Base-by-base conservation (phyloP, 2,888 invertebrate genomes). In the Parapristionchus giblindavisi region DNA sequence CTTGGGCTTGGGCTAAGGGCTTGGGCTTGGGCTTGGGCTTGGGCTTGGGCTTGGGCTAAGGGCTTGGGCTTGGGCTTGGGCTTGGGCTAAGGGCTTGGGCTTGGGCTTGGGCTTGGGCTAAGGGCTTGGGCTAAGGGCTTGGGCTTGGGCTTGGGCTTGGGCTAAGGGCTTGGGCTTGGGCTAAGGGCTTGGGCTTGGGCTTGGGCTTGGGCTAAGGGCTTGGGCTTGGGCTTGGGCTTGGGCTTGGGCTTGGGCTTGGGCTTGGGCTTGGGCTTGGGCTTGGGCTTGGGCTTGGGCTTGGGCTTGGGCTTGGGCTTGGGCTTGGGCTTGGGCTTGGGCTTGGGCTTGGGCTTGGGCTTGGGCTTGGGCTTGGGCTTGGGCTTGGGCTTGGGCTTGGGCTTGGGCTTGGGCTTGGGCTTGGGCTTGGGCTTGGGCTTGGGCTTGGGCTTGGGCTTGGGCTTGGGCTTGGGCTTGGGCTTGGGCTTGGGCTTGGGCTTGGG, bases 381-480 rank as follows among this genome's bases (percentile, higher is more conserved):
- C 77, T 78, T 78, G 75, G 74, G 77, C 77, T 77, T 76, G 76
- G 76, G 75, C 76, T 75, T 77, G 78, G 74, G 77, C 76, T 77
- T 75, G 77, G 76, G 75, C 76, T 77, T 77, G 60, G 76, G 51
- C 76, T 75, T 77, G 60, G 76, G 54, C 76, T 77, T 76, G 77
- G 76, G 75, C 76, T 75, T 75, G 77, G 75, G 52, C 74, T 74
- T 74, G 75, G 74, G 70, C 75, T 75, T 75, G 75, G 75, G 70
- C 75, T 75, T 75, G 75, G 75, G 70, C 75, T 75, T 75, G 75
- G 75, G 70, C 75, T 75, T 75, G 75, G 75, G 70, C 75, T 75
- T 72, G 70, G 72, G 52, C 72, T 72, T 72, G 70, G 72, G 52
- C 72, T 72, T 72, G 70, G 72, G 52, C 72, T 72, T 72, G 70